Evolutionary conservation across 2,797 vertebrate species (phyloP).

Genomic region (Lithobates sylvaticus): DNA sequence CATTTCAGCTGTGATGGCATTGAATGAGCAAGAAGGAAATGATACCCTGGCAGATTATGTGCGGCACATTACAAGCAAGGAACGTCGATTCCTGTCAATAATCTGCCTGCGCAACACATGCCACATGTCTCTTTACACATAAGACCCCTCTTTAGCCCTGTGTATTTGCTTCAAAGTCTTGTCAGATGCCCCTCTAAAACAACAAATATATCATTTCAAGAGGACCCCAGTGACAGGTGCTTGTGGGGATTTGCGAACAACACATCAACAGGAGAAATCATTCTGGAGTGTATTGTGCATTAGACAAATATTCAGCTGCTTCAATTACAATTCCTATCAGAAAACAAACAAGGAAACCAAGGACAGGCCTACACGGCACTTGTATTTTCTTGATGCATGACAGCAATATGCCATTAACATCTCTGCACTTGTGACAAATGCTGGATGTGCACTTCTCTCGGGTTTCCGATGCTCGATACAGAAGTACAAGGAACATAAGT

Average conservation of each 20-base stretch:
- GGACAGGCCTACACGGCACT: neutral
- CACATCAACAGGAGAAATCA: conserved; percentile 67
- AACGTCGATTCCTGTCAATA: conserved; percentile 67
- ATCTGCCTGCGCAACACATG: conserved; percentile 71
- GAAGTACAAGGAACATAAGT: neutral
- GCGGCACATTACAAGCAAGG: conserved; percentile 70
- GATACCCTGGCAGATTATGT: conserved; percentile 77
- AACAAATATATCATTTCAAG: conserved; percentile 74
- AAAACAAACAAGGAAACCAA: conserved; percentile 23
- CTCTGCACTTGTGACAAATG: conserved; percentile 14
- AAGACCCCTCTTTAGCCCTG: conserved; percentile 69
- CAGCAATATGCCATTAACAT: neutral
- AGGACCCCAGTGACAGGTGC: conserved; percentile 80
- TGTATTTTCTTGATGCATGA: neutral
- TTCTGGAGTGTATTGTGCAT: conserved; percentile 60
- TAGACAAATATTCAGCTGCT: conserved; percentile 25
- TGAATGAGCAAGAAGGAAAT: conserved; percentile 74
- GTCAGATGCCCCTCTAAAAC: conserved; percentile 70
- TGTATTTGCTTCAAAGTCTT: conserved; percentile 75
- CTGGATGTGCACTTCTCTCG: neutral
- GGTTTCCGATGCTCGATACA: neutral
- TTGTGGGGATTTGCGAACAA: conserved; percentile 66
- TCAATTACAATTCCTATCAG: conserved; percentile 15
- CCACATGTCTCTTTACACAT: conserved; percentile 74
- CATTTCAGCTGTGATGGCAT: conserved; percentile 75